Evolutionary conservation across 2,113 vertebrate genomes (phyloP), one percentile per base, ranked within the genome.

Genomic region (Canis aureus): DNA sequence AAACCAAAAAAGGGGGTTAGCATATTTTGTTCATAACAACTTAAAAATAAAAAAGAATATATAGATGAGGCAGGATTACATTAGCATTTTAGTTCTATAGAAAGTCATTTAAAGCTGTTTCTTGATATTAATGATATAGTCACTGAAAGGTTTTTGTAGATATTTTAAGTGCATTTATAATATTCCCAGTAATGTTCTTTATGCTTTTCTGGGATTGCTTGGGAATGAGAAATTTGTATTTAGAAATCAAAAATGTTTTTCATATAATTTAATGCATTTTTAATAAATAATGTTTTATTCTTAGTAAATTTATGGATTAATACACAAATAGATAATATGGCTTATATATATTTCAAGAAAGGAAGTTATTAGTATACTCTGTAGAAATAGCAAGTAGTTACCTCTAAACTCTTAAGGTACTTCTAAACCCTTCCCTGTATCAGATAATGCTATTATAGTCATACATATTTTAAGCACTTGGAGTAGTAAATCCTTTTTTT

Each of bases 181-280:
- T 90, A 32, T 64, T 82, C n/a, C 49, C 35, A 87, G 53, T 76
- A 87, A 91, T 76, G 74, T 64, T 49, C 0, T 71, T 11, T 27
- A 87, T 93, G 64, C 59, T 93, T 97, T 97, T 92, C 87, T 97
- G 20, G 19, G 9, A 90, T 76, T 35, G 9, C 67, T 83, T 86
- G 66, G 43, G 74, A 96, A 73, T 60, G n/a, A 73, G 16, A 83
- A 64, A 95, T 62, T 55, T 57, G 7, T 69, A 8, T 92, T 97
- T 74, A 89, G 73, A 88, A 85, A 93, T 92, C 25, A 74, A 71
- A 94, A 94, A 95, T 93, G 59, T 96, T 82, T 27, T 94, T 97
- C 3, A 83, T 90, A 17, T 64, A 27, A 62, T 76, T 95, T 81
- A 92, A 88, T 76, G 15, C 64, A 67, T 90, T 84, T 96, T 95